These are phyloP conservation scores for Probosciger aterrimus DNA, from an alignment of 2,113 vertebrate species.

Conservation along the genomic window DNA sequence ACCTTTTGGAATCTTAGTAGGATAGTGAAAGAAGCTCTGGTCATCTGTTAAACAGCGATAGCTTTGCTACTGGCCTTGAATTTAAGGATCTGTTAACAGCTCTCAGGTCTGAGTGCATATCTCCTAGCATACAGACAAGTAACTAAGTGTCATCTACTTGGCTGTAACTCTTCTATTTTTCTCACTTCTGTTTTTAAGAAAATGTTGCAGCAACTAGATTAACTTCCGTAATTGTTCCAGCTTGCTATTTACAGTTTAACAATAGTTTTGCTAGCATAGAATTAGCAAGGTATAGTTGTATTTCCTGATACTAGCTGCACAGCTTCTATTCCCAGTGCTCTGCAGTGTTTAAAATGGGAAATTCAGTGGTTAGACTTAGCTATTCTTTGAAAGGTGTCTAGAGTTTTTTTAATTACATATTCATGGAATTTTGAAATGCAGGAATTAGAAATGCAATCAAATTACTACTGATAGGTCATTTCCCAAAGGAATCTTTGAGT, in stretches of 20 bases:
- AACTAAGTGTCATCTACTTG: not conserved
- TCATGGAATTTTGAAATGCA: constrained; percentile 52
- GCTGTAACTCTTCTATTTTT: not conserved
- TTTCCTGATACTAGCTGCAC: not conserved
- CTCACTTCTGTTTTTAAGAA: constrained; percentile 10
- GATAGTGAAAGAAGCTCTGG: not conserved
- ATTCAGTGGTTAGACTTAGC: not conserved
- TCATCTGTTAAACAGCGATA: not conserved
- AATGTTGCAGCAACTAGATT: not conserved
- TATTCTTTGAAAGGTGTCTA: not conserved
- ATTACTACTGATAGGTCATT: constrained; percentile 54
- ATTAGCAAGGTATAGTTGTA: not conserved
- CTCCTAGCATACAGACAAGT: not conserved
- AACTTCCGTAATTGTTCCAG: constrained; percentile 34
- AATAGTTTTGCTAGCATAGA: not conserved
- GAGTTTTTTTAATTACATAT: constrained; percentile 11
- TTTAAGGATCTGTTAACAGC: not conserved
- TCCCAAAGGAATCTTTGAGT: constrained; percentile 44
- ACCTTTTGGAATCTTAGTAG: not conserved
- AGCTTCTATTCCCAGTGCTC: not conserved
- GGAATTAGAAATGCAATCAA: constrained; percentile 53
- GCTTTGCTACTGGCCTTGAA: not conserved
- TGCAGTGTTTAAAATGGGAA: not conserved
- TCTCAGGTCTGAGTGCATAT: not conserved
- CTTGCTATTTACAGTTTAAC: not conserved